phyloP scores from a whole-genome alignment of 2,888 invertebrate genomes.

The Spicauda simplicius region DNA sequence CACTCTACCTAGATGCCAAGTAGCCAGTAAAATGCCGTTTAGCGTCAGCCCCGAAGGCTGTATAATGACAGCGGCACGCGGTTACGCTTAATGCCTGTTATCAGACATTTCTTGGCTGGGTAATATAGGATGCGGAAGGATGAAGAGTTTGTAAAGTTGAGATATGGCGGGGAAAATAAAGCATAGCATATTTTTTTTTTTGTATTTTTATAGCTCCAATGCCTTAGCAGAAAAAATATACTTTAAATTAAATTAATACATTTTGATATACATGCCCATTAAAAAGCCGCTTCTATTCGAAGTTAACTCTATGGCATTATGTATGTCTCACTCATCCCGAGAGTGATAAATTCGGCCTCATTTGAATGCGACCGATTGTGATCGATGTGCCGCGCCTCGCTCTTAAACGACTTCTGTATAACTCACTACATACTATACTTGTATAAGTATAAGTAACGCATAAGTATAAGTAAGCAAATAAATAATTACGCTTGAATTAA shows the following conservation, averaged over 20 bases:
- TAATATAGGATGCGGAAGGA: conserved; percentile 58
- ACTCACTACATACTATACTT: neutral
- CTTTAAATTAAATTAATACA: too few species aligned
- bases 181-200: too few species aligned
- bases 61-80: conserved; percentile 26
- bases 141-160: neutral
- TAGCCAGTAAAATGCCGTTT: conserved; percentile 21
- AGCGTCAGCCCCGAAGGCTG: conserved; percentile 12
- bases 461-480: too few species aligned
- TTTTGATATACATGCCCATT: too few species aligned
- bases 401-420: conserved; percentile 30
- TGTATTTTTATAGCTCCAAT: too few species aligned
- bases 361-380: conserved; percentile 81
- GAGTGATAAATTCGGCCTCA: conserved; percentile 78
- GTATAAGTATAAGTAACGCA: neutral
- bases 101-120: conserved; percentile 67
- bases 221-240: too few species aligned
- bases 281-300: conserved; percentile 10
- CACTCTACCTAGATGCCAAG: too few species aligned
- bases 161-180: neutral
- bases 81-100: conserved; percentile 55
- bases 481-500: too few species aligned
- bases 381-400: conserved; percentile 51
- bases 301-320: neutral
- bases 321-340: conserved; percentile 75